phyloP scores from a whole-genome alignment of 2,888 invertebrate genomes.

The Tenthredo scrophulariae region DNA sequence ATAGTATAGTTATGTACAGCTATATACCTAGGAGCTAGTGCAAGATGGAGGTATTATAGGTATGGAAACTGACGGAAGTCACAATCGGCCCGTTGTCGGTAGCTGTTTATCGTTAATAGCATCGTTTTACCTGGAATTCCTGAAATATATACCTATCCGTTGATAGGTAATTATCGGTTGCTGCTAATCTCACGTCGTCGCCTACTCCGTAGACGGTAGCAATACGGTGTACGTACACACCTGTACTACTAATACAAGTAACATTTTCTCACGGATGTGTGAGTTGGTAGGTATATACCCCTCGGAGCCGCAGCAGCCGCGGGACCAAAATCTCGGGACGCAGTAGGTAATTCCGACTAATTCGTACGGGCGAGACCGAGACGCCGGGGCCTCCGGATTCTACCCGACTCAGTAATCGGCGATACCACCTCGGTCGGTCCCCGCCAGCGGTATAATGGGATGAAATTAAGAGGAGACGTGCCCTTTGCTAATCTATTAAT shows the following conservation, averaged over 20 bases:
- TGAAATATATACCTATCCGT: slow-evolving; percentile 38
- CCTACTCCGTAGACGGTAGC: slow-evolving; percentile 41
- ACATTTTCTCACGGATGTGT: neutral
- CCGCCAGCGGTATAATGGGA: slow-evolving; percentile 69
- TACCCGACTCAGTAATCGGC: slow-evolving; percentile 42
- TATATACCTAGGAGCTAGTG: neutral
- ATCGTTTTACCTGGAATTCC: slow-evolving; percentile 43
- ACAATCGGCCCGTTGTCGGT: slow-evolving; percentile 29
- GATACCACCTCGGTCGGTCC: slow-evolving; percentile 40
- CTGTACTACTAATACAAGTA: neutral
- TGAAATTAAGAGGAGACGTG: slow-evolving; percentile 76
- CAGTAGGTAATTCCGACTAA: slow-evolving; percentile 47
- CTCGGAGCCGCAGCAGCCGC: neutral
- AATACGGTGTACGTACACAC: neutral
- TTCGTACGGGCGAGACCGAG: slow-evolving; percentile 44
- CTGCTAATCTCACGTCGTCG: slow-evolving; percentile 50
- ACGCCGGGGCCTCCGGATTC: slow-evolving; percentile 34
- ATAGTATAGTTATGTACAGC: neutral
- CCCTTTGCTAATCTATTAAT: slow-evolving; percentile 76
- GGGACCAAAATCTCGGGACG: slow-evolving; percentile 33
- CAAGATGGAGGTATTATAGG: neutral
- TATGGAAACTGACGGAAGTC: slow-evolving; percentile 34
- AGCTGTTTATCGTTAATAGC: slow-evolving; percentile 50
- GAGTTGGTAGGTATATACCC: neutral
- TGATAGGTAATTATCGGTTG: slow-evolving; percentile 51